phyloP scores from a whole-genome alignment of 2,888 invertebrate genomes.

The Sphaerophoria rueppellii region DNA sequence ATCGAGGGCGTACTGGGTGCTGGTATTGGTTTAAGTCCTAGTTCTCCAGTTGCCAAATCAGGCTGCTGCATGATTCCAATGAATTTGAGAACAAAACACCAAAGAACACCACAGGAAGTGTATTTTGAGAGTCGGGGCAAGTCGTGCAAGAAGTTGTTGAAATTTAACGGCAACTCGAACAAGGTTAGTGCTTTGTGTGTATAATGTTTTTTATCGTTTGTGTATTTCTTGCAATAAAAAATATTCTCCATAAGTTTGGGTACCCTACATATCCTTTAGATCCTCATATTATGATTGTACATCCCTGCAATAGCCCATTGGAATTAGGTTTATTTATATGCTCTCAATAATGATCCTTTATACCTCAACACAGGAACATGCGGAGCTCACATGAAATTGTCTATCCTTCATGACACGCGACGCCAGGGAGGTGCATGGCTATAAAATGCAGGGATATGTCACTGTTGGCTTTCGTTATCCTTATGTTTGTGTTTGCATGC shows the following conservation, averaged over 20 bases:
- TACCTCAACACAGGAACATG: slow-evolving; percentile 18
- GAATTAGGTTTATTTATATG: slow-evolving; percentile 70
- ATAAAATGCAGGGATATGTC: slow-evolving; percentile 63
- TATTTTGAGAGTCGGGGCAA: slow-evolving; percentile 91
- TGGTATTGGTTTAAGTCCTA: slow-evolving; percentile 53
- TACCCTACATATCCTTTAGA: not conserved
- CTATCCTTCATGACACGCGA: slow-evolving; percentile 7
- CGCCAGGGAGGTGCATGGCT: slow-evolving; percentile 37
- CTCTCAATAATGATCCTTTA: slow-evolving; percentile 67
- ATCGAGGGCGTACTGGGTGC: slow-evolving; percentile 74
- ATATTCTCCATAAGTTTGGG: not conserved
- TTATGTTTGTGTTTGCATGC: slow-evolving; percentile 50
- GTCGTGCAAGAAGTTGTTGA: slow-evolving; percentile 90
- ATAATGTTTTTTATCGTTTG: not conserved
- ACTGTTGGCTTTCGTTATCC: slow-evolving; percentile 58
- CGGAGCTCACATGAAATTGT: not conserved
- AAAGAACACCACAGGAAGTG: slow-evolving; percentile 84
- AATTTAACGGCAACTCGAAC: slow-evolving; percentile 91
- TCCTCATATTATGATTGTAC: not conserved
- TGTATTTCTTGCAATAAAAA: not conserved
- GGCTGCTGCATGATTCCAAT: slow-evolving; percentile 66
- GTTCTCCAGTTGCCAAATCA: slow-evolving; percentile 62
- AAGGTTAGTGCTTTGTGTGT: slow-evolving; percentile 85
- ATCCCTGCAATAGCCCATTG: slow-evolving; percentile 24
- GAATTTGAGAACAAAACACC: slow-evolving; percentile 60